Conservation (phyloP, 2,113 vertebrate species). For the Capreolus pygargus region DNA sequence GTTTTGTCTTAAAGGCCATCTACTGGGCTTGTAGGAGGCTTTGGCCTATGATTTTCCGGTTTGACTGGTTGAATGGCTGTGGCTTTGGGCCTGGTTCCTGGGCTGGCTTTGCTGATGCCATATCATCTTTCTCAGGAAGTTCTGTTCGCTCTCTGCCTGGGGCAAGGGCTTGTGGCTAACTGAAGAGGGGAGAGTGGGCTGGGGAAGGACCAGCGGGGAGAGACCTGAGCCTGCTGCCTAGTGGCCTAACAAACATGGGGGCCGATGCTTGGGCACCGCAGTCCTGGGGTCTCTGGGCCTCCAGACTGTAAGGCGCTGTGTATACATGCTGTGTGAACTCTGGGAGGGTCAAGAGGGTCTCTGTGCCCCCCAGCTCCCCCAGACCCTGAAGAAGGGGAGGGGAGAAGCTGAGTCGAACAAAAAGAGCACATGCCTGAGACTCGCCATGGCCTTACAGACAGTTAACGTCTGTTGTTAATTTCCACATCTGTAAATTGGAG, state of each 20-base stretch:
- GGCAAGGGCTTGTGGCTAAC: neutral
- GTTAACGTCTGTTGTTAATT: neutral
- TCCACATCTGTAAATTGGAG: neutral
- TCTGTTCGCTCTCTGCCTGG: neutral
- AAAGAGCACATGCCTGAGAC: neutral
- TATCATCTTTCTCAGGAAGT: conserved; percentile 2
- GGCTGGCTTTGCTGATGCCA: neutral
- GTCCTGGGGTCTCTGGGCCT: neutral
- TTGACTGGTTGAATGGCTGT: conserved; percentile 7
- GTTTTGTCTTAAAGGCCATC: neutral
- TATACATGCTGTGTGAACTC: neutral
- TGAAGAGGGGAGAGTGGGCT: neutral
- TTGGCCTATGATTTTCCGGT: neutral
- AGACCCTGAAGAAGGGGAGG: neutral
- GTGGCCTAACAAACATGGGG: neutral
- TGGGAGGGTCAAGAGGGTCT: neutral
- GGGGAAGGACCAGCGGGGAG: rapidly evolving
- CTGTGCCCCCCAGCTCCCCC: neutral
- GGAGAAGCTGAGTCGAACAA: neutral
- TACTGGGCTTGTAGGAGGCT: neutral
- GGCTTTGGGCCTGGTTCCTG: neutral
- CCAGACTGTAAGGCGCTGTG: neutral
- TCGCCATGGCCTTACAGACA: neutral
- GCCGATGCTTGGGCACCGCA: neutral
- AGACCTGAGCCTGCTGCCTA: neutral